phyloP scores from a whole-genome alignment of 2,113 vertebrate species.

The Steatornis caripensis region DNA sequence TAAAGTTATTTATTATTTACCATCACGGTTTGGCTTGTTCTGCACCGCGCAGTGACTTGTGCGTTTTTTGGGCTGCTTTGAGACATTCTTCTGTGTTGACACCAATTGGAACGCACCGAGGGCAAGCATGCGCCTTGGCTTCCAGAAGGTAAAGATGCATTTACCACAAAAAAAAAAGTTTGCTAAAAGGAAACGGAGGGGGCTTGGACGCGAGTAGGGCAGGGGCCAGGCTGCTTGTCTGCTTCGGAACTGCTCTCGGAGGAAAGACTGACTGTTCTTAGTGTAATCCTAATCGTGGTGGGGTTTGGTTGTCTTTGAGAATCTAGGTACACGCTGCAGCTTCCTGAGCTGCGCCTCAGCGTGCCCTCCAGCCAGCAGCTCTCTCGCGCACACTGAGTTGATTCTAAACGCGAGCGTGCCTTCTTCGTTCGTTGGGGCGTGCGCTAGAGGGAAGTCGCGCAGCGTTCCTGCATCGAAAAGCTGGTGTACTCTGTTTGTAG shows the following conservation, averaged over 20 bases:
- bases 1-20: slow-evolving; percentile 43
- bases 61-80: neutral
- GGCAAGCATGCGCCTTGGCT: fast-evolving
- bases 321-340: fast-evolving
- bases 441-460: too few relatives aligned
- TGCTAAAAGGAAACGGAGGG: neutral
- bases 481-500: too few relatives aligned
- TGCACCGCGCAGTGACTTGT: fast-evolving
- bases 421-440: too few relatives aligned
- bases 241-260: too few relatives aligned
- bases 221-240: neutral
- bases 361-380: too few relatives aligned
- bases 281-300: fast-evolving
- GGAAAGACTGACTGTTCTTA: too few relatives aligned
- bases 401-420: too few relatives aligned
- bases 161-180: neutral
- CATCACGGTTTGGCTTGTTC: neutral
- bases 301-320: too few relatives aligned
- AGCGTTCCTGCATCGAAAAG: too few relatives aligned
- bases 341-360: too few relatives aligned
- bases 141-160: neutral
- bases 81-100: fast-evolving
- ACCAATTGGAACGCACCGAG: fast-evolving
- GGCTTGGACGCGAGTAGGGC: fast-evolving
- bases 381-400: too few relatives aligned